Conservation (phyloP, 2,797 vertebrate species). For the Periophthalmus magnuspinnatus region DNA sequence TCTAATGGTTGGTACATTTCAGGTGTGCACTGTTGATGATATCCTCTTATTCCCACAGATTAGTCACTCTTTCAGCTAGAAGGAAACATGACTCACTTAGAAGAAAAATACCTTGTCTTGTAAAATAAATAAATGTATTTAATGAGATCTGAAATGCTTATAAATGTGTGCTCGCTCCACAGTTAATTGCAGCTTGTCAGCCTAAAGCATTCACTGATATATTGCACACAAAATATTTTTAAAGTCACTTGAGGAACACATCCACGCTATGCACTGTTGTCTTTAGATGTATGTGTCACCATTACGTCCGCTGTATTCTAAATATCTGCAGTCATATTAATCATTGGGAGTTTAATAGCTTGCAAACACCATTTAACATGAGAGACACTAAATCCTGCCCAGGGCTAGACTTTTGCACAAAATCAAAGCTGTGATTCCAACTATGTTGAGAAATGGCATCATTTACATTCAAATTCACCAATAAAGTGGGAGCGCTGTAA, state of each 20-base stretch:
- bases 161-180: conserved; percentile 70
- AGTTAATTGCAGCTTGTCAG: conserved; percentile 79
- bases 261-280: conserved; percentile 39
- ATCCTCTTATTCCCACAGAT: conserved; percentile 21
- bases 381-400: conserved; percentile 20
- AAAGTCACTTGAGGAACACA: conserved; percentile 51
- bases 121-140: conserved; percentile 79
- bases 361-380: conserved; percentile 29
- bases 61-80: conserved; percentile 35
- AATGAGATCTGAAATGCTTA: conserved; percentile 78
- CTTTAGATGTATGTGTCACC: conserved; percentile 46
- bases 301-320: conserved; percentile 36
- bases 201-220: conserved; percentile 76
- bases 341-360: conserved; percentile 43
- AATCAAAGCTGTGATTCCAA: conserved; percentile 35
- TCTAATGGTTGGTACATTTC: not conserved
- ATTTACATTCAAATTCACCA: conserved; percentile 53
- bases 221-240: conserved; percentile 57
- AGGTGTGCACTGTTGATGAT: not conserved
- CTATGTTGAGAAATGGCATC: conserved; percentile 25
- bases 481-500: conserved; percentile 65
- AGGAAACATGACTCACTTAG: conserved; percentile 46
- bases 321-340: conserved; percentile 41
- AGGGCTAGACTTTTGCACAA: conserved; percentile 21
- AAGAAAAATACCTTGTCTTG: conserved; percentile 48